Base-by-base conservation (phyloP, 2,888 invertebrate species). In the Heliconius ethilla region DNA sequence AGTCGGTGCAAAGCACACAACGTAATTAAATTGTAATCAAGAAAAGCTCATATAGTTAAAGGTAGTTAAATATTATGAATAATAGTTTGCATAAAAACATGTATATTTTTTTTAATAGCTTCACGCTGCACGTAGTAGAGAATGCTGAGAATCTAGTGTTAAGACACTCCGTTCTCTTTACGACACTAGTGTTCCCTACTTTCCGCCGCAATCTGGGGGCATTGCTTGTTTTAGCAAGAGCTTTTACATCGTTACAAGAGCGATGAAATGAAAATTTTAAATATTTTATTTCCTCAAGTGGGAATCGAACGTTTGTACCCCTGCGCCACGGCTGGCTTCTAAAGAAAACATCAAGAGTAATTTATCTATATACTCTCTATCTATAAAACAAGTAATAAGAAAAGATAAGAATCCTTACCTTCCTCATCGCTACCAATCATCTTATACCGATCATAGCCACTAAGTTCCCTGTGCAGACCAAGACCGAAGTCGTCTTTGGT, bases 381-480 rank as follows among this genome's bases (percentile, higher is more conserved):
- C 18, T 37, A 51, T 3, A 22, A 22, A 51, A 51, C 0, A 51
- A 22, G 2, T 22, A 18, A 45, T 11, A 3, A 22, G 2, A 59
- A 59, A n/a, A n/a, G 0, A n/a, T 7, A 11, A 37, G 5, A 25
- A 63, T 37, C 3, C 95, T 92, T 89, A 96, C 99, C 99, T 96
- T 98, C 98, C 91, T 98, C 98, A 88, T 98, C 98, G 87, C 97
- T 98, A 69, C 99, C 99, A 83, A 99, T 97, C 99, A 99, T 99
- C 82, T 97, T 96, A 92, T 99, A 99, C 79, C 99, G 96, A 80
- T 98, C 98, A 91, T 97, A 99, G 63, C 98, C 98, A 80, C 97
- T 97, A 79, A 99, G 95, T 85, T 98, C 97, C 82, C 99, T 95
- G 87, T 98, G 98, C 0, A 97, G 96, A 2, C 99, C 99, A 55